A percentile compares a stretch with the other conserved stretches of the same genome.
Evolutionary conservation across 2,113 vertebrate species (phyloP).

Genomic region (Nycticryphes semicollaris): DNA sequence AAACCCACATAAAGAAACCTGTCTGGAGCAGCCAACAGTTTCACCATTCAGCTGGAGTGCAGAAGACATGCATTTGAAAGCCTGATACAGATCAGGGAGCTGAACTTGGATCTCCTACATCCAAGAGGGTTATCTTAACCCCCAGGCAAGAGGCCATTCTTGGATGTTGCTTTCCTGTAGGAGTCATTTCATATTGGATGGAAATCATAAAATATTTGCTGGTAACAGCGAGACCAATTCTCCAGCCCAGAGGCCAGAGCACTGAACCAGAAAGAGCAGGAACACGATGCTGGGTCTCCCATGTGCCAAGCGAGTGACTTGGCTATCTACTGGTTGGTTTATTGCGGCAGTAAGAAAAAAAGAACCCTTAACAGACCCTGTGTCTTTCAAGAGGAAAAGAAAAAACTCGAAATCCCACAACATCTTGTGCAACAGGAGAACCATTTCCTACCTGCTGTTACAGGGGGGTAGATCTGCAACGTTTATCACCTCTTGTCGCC

Average conservation of each 20-base stretch:
- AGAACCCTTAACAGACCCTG: not conserved
- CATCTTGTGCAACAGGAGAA: conserved; percentile 20
- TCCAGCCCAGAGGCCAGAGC: not conserved
- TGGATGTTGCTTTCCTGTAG: not conserved
- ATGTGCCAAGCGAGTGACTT: not conserved
- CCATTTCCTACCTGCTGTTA: not conserved
- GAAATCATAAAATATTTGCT: not conserved
- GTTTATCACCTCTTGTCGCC: conserved; percentile 62
- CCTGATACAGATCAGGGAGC: not conserved
- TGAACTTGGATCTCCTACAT: conserved; percentile 11
- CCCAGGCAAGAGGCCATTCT: not conserved
- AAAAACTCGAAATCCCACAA: not conserved
- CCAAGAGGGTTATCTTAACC: not conserved
- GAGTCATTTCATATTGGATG: not conserved
- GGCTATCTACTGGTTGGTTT: not conserved
- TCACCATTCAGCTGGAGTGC: not conserved
- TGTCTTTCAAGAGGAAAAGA: not conserved
- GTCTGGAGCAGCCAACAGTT: not conserved
- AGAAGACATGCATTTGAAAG: not conserved
- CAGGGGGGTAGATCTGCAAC: not conserved
- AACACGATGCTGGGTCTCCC: not conserved
- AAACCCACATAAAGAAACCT: not conserved
- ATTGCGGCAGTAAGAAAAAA: not conserved
- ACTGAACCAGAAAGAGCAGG: not conserved
- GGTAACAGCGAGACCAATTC: not conserved